A percentile compares a stretch with the other conserved stretches of the same genome.
phyloP scores from a whole-genome alignment of 2,888 invertebrate genomes.

The Apamea monoglypha region DNA sequence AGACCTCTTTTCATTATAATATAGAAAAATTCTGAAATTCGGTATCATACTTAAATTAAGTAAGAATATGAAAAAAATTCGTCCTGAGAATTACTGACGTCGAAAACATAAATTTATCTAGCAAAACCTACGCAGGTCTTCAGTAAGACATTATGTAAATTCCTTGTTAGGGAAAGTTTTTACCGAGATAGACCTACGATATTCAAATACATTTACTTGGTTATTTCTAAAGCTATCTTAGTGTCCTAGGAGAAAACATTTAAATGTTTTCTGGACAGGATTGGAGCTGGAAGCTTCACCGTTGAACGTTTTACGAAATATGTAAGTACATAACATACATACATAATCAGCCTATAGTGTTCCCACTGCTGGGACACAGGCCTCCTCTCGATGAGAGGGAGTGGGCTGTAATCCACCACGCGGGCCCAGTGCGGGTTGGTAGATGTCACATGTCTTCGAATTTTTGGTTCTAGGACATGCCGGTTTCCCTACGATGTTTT shows the following conservation, averaged over 20 bases:
- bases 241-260: not conserved
- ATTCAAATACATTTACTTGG: conserved; percentile 7
- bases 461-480: too few species aligned
- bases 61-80: conserved; percentile 6
- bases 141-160: not conserved
- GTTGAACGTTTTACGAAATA: not conserved
- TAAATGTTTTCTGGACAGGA: not conserved
- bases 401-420: too few species aligned
- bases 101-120: conserved; percentile 19
- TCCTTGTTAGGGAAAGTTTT: not conserved
- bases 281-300: not conserved
- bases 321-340: too few species aligned
- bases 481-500: too few species aligned
- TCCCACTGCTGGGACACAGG: too few species aligned
- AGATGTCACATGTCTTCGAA: too few species aligned
- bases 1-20: not conserved
- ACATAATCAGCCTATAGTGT: too few species aligned
- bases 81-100: conserved; percentile 13
- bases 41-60: conserved; percentile 8
- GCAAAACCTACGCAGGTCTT: not conserved
- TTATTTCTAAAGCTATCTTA: not conserved
- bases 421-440: too few species aligned
- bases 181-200: not conserved
- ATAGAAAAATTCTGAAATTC: not conserved
- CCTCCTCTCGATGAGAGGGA: too few species aligned